These are phyloP conservation scores for Muscicapa adusta DNA, from an alignment of 2,113 vertebrate species.

Conservation along the genomic window DNA sequence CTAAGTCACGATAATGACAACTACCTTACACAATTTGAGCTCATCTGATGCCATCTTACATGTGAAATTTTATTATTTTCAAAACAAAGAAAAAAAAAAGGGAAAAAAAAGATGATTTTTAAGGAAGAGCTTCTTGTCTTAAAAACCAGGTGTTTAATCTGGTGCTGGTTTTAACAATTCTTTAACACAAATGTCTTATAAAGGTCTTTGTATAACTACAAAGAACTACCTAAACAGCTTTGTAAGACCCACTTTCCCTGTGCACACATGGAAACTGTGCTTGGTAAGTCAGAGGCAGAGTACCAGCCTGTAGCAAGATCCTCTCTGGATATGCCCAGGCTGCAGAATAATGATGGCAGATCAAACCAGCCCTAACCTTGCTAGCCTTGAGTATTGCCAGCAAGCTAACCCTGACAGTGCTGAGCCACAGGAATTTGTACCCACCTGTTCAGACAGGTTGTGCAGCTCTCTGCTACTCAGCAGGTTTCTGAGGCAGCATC, in stretches of 20 bases:
- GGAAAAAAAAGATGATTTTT: fast-evolving
- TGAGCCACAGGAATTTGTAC: neutral
- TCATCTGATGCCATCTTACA: neutral
- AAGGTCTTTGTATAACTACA: neutral
- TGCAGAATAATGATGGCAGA: neutral
- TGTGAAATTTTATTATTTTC: neutral
- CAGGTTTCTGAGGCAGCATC: neutral
- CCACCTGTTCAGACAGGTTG: neutral
- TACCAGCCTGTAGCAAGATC: neutral
- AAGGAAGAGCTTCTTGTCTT: neutral
- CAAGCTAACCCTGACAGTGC: neutral
- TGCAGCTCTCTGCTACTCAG: neutral
- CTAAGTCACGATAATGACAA: neutral
- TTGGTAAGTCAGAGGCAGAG: neutral
- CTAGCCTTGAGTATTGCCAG: neutral
- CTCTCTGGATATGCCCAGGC: neutral
- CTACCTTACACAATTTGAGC: neutral
- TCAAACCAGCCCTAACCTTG: neutral
- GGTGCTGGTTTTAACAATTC: neutral
- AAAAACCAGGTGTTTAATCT: neutral
- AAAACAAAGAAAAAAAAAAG: neutral
- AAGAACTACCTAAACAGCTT: neutral
- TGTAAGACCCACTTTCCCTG: neutral
- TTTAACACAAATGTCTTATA: neutral
- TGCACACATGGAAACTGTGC: neutral